These are phyloP conservation scores for silkworm (Bombyx mori) DNA, from an alignment of 1,140 invertebrate genomes.

Conservation along the genomic window DNA sequence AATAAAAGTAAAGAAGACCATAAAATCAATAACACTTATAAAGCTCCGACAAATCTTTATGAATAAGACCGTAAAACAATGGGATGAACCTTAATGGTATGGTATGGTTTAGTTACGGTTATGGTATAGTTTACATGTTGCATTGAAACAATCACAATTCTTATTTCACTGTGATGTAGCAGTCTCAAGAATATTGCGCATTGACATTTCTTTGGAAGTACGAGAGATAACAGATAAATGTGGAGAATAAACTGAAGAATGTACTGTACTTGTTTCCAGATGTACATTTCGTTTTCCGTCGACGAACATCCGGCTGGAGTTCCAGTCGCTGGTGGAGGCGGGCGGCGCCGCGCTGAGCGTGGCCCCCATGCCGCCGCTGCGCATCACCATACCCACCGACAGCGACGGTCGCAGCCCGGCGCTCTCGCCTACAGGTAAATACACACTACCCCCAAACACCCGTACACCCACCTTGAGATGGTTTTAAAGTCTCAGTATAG, in stretches of 20 bases:
- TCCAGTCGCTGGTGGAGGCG: conserved; percentile 90
- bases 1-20: no score
- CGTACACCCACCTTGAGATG: no score
- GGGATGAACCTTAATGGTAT: no score
- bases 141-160: not conserved
- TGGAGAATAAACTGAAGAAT: not conserved
- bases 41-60: no score
- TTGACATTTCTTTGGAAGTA: not conserved
- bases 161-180: not conserved
- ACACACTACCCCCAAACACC: no score
- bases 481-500: no score
- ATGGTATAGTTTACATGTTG: not conserved
- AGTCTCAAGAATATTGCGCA: not conserved
- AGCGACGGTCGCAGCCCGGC: conserved; percentile 87
- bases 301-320: conserved; percentile 95
- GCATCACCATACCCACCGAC: conserved; percentile 91
- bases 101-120: not conserved
- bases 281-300: conserved; percentile 96
- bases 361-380: conserved; percentile 78
- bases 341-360: conserved; percentile 51
- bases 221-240: not conserved
- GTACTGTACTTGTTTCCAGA: conserved; percentile 70
- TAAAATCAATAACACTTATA: no score
- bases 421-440: conserved; percentile 85
- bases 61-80: no score